Conservation (phyloP, 2,888 invertebrate genomes). For the Teleiodes luculella region DNA sequence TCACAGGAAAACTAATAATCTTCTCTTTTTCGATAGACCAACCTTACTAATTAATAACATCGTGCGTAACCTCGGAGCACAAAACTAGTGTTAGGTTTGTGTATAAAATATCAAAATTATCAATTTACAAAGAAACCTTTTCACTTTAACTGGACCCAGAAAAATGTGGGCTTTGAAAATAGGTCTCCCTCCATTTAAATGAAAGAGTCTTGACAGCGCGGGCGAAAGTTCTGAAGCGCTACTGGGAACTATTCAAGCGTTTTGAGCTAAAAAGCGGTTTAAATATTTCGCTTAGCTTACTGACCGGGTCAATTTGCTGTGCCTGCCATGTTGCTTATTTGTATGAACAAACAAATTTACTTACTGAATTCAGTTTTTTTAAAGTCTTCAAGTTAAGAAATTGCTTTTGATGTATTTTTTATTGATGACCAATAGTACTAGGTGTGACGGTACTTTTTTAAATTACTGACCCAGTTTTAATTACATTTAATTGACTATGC, state of each 20-base stretch:
- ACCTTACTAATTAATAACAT: no score
- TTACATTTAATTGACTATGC: no score
- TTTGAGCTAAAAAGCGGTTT: constrained; percentile 1
- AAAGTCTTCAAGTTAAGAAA: no score
- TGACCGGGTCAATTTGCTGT: background rate
- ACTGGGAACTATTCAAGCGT: constrained; percentile 32
- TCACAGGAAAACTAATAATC: no score
- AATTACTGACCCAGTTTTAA: no score
- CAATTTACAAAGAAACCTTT: constrained; percentile 3
- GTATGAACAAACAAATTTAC: background rate
- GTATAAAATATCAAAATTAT: background rate
- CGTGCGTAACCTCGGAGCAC: no score
- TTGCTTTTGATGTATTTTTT: no score
- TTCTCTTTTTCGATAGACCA: no score
- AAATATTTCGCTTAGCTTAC: constrained; percentile 7
- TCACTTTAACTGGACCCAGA: constrained; percentile 21
- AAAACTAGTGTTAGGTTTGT: no score
- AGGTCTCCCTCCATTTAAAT: constrained; percentile 46
- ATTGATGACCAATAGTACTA: no score
- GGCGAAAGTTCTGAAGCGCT: constrained; percentile 36
- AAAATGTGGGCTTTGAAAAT: constrained; percentile 47
- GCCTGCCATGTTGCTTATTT: background rate
- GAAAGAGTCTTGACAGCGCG: constrained; percentile 33
- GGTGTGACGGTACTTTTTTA: no score
- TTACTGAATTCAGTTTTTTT: no score